Percentiles rank a stretch among this genome's conserved stretches.
Evolutionary conservation across 2,113 vertebrate species (phyloP).

Genomic region (Scolopax mira): DNA sequence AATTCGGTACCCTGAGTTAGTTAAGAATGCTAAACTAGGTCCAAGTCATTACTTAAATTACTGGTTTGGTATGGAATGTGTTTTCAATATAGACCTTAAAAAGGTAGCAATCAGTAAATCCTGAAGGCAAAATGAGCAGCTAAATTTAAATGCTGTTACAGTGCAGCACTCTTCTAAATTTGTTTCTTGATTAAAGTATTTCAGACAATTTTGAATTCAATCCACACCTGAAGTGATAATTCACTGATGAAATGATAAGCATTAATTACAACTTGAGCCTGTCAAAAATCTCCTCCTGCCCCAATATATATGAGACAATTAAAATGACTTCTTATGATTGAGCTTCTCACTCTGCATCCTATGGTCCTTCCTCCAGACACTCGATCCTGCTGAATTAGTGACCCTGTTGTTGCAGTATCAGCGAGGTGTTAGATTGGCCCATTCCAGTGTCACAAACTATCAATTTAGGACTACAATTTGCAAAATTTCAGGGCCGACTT

Average conservation of each 20-base stretch:
- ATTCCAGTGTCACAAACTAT: not conserved
- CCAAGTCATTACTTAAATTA: not conserved
- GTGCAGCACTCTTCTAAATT: not conserved
- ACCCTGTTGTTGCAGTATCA: not conserved
- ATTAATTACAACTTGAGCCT: not conserved
- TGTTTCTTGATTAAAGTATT: slow-evolving; percentile 6
- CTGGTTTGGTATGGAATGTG: not conserved
- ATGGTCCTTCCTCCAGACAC: not conserved
- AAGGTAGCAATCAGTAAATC: not conserved
- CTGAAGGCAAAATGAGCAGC: not conserved
- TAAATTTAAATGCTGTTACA: slow-evolving; percentile 7
- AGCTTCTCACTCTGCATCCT: not conserved
- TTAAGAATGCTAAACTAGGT: not conserved
- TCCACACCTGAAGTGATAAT: not conserved
- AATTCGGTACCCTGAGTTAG: not conserved
- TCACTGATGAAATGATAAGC: slow-evolving; percentile 24
- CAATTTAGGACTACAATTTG: not conserved
- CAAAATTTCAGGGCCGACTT: not conserved
- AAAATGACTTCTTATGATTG: not conserved
- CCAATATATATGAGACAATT: not conserved
- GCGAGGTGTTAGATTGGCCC: not conserved
- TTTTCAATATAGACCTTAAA: not conserved
- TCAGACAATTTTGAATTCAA: not conserved
- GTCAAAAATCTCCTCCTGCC: not conserved
- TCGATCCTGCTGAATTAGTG: not conserved